A percentile compares a stretch with the other conserved stretches of the same genome.
Evolutionary conservation across 2,888 invertebrate genomes (phyloP).

Genomic region (Theretra japonica): DNA sequence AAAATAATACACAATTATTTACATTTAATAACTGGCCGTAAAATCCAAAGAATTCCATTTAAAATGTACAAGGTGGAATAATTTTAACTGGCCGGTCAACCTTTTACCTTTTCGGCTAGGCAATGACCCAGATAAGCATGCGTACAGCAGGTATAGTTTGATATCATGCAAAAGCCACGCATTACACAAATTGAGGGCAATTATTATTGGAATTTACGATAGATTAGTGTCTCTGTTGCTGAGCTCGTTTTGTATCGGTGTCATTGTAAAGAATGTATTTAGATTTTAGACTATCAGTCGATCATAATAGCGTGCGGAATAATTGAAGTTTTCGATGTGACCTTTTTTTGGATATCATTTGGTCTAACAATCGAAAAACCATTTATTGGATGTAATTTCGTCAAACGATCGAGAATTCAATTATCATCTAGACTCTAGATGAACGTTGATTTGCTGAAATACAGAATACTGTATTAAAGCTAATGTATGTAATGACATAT

Average conservation of each 20-base stretch:
- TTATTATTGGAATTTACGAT: conserved; percentile 25
- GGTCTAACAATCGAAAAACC: no score
- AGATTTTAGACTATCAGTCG: no score
- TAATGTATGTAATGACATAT: no score
- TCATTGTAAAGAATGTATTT: not conserved
- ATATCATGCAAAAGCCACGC: conserved; percentile 19
- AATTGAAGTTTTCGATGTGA: not conserved
- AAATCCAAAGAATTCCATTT: conserved; percentile 22
- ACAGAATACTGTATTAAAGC: no score
- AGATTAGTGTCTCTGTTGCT: not conserved
- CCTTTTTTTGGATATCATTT: no score
- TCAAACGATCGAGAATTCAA: no score
- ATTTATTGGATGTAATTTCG: no score
- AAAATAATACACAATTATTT: not conserved
- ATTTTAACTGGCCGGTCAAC: conserved; percentile 9
- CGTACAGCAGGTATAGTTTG: conserved; percentile 7
- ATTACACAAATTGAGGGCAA: conserved; percentile 16
- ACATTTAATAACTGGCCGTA: conserved; percentile 17
- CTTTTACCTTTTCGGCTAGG: conserved; percentile 27
- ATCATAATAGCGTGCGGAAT: not conserved
- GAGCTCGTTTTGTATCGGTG: not conserved
- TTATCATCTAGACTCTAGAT: no score
- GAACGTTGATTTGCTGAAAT: no score
- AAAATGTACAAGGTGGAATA: conserved; percentile 26
- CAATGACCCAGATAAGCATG: conserved; percentile 23